Evolutionary conservation across 2,888 invertebrate genomes (phyloP).

Genomic region (Diloba caeruleocephala): DNA sequence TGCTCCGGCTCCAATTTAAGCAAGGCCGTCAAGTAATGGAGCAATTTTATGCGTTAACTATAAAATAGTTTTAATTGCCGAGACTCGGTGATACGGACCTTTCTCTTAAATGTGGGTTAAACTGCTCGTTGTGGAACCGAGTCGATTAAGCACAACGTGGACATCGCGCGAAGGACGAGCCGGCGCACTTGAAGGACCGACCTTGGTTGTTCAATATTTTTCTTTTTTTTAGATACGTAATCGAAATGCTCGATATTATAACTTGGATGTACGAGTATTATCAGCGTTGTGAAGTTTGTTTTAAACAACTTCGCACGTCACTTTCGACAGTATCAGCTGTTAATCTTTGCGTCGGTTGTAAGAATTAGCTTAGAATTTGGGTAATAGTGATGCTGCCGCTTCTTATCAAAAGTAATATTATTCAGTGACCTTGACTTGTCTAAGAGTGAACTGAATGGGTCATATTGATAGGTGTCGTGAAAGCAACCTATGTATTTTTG

Average conservation of each 20-base stretch:
- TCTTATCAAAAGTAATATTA: conserved; percentile 3
- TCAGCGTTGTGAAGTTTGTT: conserved; percentile 5
- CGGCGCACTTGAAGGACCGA: conserved; percentile 56
- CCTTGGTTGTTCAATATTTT: conserved; percentile 38
- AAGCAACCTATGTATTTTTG: too few species aligned
- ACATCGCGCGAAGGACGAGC: conserved; percentile 64
- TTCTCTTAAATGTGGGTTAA: conserved; percentile 50
- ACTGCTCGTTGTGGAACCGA: conserved; percentile 39
- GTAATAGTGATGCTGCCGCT: not conserved
- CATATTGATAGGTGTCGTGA: too few species aligned
- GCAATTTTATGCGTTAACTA: conserved; percentile 38
- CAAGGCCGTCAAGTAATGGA: conserved; percentile 45
- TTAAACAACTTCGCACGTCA: conserved; percentile 2
- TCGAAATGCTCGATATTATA: conserved; percentile 15
- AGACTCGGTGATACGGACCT: conserved; percentile 31
- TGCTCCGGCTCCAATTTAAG: conserved; percentile 19
- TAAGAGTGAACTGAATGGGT: too few species aligned
- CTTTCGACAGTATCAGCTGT: conserved; percentile 14
- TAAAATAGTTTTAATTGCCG: conserved; percentile 43
- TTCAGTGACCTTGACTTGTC: conserved; percentile 23
- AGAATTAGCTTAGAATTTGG: conserved; percentile 16
- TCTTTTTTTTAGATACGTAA: conserved; percentile 2
- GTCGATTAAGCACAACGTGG: conserved; percentile 52
- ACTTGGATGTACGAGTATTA: conserved; percentile 20
- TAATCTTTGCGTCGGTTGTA: conserved; percentile 11